phyloP scores from a whole-genome alignment of 2,797 vertebrate species.

The Pygocentrus nattereri region DNA sequence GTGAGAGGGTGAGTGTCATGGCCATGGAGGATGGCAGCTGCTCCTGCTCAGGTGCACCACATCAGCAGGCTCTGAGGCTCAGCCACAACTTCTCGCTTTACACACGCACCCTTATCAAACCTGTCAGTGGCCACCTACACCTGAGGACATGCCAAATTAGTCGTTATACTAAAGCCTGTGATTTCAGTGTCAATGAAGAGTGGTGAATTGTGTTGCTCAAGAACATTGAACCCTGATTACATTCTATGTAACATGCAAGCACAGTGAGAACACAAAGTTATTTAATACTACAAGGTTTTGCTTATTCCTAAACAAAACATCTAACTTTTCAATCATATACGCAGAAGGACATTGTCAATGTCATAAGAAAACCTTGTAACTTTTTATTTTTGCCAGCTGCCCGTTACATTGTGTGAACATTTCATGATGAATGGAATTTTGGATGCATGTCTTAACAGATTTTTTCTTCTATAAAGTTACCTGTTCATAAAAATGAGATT shows the following conservation, averaged over 20 bases:
- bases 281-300: background rate
- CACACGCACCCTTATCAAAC: constrained; percentile 9
- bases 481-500: too few species aligned
- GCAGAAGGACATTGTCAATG: too few species aligned
- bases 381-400: too few species aligned
- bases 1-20: constrained; percentile 45
- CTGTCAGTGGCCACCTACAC: background rate
- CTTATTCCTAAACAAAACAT: background rate
- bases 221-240: constrained; percentile 48
- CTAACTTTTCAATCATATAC: too few species aligned
- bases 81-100: constrained; percentile 22
- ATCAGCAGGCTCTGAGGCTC: constrained; percentile 12
- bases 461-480: too few species aligned
- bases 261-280: background rate
- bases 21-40: constrained; percentile 19
- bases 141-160: background rate
- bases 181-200: background rate
- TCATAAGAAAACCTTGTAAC: too few species aligned
- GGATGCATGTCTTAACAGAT: too few species aligned
- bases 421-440: too few species aligned
- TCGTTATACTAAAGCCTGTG: background rate
- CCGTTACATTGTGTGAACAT: too few species aligned
- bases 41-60: constrained; percentile 20
- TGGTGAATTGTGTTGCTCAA: constrained; percentile 26
- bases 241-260: constrained; percentile 29